Evolutionary conservation across 92 coral and sea anemone genomes (phyloP).

Genomic region (Epizoanthus scotinus): DNA sequence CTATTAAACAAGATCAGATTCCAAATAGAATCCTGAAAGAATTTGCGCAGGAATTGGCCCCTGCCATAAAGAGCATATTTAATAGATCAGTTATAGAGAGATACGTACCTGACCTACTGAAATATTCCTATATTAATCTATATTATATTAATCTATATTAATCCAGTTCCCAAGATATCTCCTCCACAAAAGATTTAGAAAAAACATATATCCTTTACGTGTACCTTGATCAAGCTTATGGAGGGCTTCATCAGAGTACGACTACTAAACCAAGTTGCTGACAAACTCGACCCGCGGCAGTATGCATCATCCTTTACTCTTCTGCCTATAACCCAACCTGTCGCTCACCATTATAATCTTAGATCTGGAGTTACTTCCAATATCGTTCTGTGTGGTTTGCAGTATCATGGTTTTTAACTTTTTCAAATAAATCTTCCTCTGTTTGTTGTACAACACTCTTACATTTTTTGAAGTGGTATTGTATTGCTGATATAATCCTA

Average conservation of each 20-base stretch:
- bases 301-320: too few relatives aligned
- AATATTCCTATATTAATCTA: too few relatives aligned
- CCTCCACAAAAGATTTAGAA: constrained; percentile 39
- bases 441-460: too few relatives aligned
- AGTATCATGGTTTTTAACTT: too few relatives aligned
- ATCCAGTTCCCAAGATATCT: constrained; percentile 51
- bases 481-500: too few relatives aligned
- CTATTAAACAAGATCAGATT: neutral
- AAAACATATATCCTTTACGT: constrained; percentile 46
- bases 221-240: constrained; percentile 46
- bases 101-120: constrained; percentile 26
- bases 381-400: too few relatives aligned
- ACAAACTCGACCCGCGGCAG: constrained; percentile 32
- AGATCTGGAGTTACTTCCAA: too few relatives aligned
- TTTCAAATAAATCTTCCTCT: too few relatives aligned
- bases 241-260: constrained; percentile 37
- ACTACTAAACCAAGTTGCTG: constrained; percentile 17
- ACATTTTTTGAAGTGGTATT: too few relatives aligned
- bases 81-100: constrained; percentile 26
- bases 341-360: too few relatives aligned
- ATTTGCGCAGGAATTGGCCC: constrained; percentile 41
- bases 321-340: too few relatives aligned
- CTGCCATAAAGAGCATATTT: constrained; percentile 10
- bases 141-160: too few relatives aligned
- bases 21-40: constrained; percentile 26